A percentile compares a stretch with the other conserved stretches of the same genome.
Evolutionary conservation across 2,797 vertebrate species (phyloP).

Genomic region (Pantherophis alleghaniensis): DNA sequence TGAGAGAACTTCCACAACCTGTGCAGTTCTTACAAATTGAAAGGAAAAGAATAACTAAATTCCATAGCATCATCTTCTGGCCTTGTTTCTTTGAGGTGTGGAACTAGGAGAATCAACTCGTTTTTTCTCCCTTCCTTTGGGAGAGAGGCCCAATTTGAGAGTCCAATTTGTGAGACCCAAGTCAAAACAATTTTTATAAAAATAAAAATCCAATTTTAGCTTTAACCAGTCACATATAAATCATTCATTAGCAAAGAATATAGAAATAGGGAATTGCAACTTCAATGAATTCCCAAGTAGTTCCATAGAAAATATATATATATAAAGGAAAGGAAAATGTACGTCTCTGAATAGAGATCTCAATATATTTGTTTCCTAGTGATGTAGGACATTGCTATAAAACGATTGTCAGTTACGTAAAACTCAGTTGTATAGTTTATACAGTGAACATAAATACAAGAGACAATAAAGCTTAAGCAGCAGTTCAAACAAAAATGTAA

Average conservation of each 20-base stretch:
- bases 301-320: not conserved
- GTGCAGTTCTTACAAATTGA: not conserved
- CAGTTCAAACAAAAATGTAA: not conserved
- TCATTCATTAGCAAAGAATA: not conserved
- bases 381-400: not conserved
- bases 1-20: not conserved
- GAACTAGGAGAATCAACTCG: not conserved
- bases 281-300: not conserved
- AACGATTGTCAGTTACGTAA: not conserved
- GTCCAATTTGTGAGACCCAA: not conserved
- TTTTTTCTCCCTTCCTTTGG: not conserved
- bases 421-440: not conserved
- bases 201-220: not conserved
- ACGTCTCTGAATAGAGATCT: not conserved
- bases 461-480: not conserved
- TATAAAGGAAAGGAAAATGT: not conserved
- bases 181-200: not conserved
- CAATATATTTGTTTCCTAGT: not conserved
- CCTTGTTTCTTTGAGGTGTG: not conserved
- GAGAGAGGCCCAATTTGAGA: not conserved
- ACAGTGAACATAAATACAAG: not conserved
- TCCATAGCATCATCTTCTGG: not conserved
- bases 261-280: not conserved
- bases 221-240: not conserved
- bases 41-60: not conserved